Conservation (phyloP, 2,888 invertebrate species). For the Xylocampa areola region DNA sequence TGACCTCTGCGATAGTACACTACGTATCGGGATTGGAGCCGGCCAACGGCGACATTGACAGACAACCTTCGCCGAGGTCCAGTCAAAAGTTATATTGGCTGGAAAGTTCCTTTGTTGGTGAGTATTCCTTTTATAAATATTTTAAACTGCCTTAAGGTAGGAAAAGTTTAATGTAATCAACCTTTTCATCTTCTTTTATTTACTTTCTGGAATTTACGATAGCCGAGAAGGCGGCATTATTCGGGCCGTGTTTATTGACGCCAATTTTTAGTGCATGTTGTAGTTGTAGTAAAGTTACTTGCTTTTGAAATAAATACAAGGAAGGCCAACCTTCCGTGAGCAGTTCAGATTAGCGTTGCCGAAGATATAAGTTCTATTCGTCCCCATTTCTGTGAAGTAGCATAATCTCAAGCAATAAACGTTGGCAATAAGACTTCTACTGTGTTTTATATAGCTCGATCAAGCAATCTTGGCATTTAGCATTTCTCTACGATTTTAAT, state of each 20-base stretch:
- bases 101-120: conserved; percentile 95
- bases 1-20: conserved; percentile 97
- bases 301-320: no score
- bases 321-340: conserved; percentile 15
- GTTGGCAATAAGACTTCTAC: conserved; percentile 13
- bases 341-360: conserved; percentile 13
- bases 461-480: conserved; percentile 28
- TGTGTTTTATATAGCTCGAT: conserved; percentile 17
- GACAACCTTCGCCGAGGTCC: conserved; percentile 89
- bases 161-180: no score
- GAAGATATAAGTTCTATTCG: conserved; percentile 1
- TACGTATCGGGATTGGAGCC: conserved; percentile 94
- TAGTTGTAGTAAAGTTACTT: no score
- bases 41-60: conserved; percentile 88
- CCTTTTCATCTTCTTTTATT: no score
- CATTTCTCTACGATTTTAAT: conserved; percentile 12
- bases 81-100: conserved; percentile 95
- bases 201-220: no score
- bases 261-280: no score
- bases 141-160: no score
- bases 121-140: conserved; percentile 47
- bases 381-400: conserved; percentile 3
- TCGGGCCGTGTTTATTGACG: no score
- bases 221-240: no score
- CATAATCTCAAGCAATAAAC: conserved; percentile 8